A percentile compares a stretch with the other conserved stretches of the same genome.
These are phyloP conservation scores for Troides aeacus DNA, from an alignment of 2,888 invertebrate genomes.

Conservation along the genomic window DNA sequence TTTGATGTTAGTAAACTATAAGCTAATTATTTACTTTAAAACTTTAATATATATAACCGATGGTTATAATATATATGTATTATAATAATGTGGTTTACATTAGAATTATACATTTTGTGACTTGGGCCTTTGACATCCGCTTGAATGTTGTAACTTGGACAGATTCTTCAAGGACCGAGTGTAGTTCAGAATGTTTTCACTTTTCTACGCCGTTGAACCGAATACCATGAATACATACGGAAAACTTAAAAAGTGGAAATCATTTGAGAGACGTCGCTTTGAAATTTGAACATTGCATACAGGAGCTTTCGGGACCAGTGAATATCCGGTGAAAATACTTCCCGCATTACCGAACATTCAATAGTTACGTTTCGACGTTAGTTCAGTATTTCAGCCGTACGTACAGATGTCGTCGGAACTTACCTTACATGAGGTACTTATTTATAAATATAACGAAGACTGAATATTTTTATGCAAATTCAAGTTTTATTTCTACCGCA, in stretches of 20 bases:
- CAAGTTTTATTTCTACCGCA: no score
- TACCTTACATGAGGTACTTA: no score
- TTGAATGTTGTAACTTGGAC: slow-evolving; percentile 38
- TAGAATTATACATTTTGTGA: no score
- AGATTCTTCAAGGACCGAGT: slow-evolving; percentile 43
- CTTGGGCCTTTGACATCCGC: slow-evolving; percentile 30
- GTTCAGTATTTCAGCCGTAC: no score
- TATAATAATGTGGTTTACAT: no score
- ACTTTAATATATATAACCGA: no score
- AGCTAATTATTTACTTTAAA: no score
- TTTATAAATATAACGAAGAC: no score
- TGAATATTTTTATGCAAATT: no score
- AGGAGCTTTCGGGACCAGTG: slow-evolving; percentile 17
- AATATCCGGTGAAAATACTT: slow-evolving; percentile 19
- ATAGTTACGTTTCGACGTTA: slow-evolving; percentile 17
- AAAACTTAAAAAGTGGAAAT: slow-evolving; percentile 69
- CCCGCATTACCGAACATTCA: slow-evolving; percentile 10
- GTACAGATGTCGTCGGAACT: no score
- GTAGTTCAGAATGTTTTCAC: slow-evolving; percentile 69
- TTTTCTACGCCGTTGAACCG: slow-evolving; percentile 72
- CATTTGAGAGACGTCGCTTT: slow-evolving; percentile 50
- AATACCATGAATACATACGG: slow-evolving; percentile 63
- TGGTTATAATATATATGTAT: no score
- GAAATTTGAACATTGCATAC: slow-evolving; percentile 39
- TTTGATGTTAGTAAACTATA: no score